Evolutionary conservation across 1,140 invertebrate genomes (phyloP).

Genomic region (Heliothis virescens): DNA sequence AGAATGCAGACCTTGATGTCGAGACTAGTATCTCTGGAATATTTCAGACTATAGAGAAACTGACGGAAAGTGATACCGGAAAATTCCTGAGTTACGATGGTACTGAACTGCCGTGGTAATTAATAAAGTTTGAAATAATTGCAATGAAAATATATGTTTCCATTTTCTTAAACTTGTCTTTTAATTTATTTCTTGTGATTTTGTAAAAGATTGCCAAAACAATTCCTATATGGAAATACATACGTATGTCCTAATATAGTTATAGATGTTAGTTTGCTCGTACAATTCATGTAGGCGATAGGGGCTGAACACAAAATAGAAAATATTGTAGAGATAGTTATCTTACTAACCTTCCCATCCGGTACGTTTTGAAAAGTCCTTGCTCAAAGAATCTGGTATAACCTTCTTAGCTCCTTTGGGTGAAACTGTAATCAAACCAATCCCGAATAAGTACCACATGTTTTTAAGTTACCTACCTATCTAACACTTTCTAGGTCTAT

Average conservation of each 20-base stretch:
- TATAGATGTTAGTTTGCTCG: too few species aligned
- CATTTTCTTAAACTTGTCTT: not conserved
- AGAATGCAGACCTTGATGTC: slow-evolving; percentile 91
- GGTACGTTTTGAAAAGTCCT: not conserved
- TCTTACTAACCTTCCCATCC: slow-evolving; percentile 32
- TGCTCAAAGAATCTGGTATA: slow-evolving; percentile 1
- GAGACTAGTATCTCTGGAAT: slow-evolving; percentile 89
- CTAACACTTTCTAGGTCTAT: not conserved
- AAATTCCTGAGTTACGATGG: slow-evolving; percentile 93
- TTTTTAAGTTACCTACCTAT: too few species aligned
- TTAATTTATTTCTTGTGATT: not conserved
- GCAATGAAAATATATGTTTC: not conserved
- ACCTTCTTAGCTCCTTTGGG: not conserved
- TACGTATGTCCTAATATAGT: not conserved
- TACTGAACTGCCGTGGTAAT: slow-evolving; percentile 90
- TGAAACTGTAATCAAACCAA: not conserved
- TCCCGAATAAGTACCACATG: not conserved
- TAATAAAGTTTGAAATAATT: not conserved
- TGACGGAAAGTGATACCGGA: slow-evolving; percentile 90
- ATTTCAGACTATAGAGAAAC: slow-evolving; percentile 87
- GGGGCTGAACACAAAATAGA: too few species aligned
- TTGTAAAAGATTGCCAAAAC: not conserved
- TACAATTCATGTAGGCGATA: not conserved
- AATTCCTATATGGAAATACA: not conserved
- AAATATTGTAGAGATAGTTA: not conserved